Evolutionary conservation across 2,888 invertebrate species (phyloP).

Genomic region (Cecidostiba fungosa): DNA sequence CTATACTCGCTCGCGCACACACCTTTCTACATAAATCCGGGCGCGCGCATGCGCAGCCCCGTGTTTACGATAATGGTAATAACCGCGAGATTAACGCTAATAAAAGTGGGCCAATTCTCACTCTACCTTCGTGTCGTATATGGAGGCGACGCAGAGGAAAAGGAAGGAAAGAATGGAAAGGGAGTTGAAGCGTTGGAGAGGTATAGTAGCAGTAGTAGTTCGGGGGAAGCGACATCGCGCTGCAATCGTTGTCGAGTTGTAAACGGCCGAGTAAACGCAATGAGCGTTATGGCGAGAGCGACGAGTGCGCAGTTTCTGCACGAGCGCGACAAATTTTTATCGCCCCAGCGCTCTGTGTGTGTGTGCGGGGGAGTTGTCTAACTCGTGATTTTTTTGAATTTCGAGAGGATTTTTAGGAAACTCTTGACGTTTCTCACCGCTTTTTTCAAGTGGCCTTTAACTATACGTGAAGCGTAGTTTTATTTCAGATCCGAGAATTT

Average conservation of each 20-base stretch:
- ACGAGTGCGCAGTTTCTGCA: background rate
- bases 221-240: background rate
- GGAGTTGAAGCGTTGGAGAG: background rate
- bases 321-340: constrained; percentile 57
- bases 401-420: background rate
- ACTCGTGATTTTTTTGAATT: background rate
- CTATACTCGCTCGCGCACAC: background rate
- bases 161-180: background rate
- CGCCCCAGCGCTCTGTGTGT: background rate
- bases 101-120: constrained; percentile 54
- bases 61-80: constrained; percentile 56
- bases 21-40: background rate
- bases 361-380: background rate
- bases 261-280: constrained; percentile 55
- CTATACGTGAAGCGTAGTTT: too few relatives aligned
- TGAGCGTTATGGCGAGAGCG: constrained; percentile 16
- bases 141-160: background rate
- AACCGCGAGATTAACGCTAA: constrained; percentile 58
- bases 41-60: background rate
- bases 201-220: too few relatives aligned
- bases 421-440: too few relatives aligned
- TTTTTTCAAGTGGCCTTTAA: too few relatives aligned
- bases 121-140: background rate
- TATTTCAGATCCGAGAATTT: too few relatives aligned
- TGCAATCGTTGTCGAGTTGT: constrained; percentile 53